Conservation (phyloP, 2,888 invertebrate genomes). For the Gasteruption jaculator region DNA sequence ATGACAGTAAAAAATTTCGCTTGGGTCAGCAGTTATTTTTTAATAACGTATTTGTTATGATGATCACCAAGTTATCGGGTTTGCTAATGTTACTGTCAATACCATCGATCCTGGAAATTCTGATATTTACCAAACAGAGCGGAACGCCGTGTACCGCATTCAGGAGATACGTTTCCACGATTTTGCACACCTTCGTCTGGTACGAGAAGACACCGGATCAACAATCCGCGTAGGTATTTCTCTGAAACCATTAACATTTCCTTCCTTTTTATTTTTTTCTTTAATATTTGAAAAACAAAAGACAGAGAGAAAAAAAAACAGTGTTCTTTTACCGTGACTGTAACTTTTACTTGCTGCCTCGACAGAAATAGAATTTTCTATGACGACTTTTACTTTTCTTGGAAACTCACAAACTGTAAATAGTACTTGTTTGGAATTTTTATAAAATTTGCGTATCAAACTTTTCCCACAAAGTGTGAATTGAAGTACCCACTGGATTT, state of each 20-base stretch:
- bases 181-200: constrained; percentile 75
- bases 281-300: constrained; percentile 1
- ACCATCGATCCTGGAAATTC: constrained; percentile 68
- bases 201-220: constrained; percentile 60
- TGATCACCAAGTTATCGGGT: constrained; percentile 71
- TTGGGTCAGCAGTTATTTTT: constrained; percentile 70
- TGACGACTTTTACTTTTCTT: too few relatives aligned
- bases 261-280: not conserved
- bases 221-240: constrained; percentile 37
- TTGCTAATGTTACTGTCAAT: constrained; percentile 71
- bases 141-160: constrained; percentile 64
- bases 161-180: constrained; percentile 73
- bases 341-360: too few relatives aligned
- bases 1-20: constrained; percentile 60
- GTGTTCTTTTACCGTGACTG: too few relatives aligned
- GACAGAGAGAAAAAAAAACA: not conserved
- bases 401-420: too few relatives aligned
- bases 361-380: too few relatives aligned
- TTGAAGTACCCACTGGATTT: too few relatives aligned
- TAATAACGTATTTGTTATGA: constrained; percentile 66
- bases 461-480: too few relatives aligned
- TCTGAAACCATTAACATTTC: too few relatives aligned
- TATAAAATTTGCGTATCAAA: too few relatives aligned
- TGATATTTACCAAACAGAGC: constrained; percentile 70
- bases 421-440: too few relatives aligned